Evolutionary conservation across 2,113 vertebrate species (phyloP).

Genomic region (Callospermophilus lateralis): DNA sequence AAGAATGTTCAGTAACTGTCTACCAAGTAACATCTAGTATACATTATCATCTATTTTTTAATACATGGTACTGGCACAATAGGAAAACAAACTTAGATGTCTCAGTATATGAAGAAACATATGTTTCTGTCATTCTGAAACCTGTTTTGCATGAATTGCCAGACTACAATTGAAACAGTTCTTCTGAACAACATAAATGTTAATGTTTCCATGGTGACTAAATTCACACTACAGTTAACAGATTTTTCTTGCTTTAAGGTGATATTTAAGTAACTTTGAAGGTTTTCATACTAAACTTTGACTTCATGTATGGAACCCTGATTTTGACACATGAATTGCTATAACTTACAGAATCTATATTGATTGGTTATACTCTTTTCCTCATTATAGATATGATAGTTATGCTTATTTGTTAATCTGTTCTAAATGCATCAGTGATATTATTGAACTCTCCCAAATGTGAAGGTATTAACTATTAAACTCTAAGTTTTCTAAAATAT

Average conservation of each 20-base stretch:
- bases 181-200: conserved; percentile 17
- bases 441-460: not conserved
- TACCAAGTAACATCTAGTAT: not conserved
- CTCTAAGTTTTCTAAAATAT: not conserved
- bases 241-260: conserved; percentile 59
- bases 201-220: conserved; percentile 67
- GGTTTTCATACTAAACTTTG: not conserved
- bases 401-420: not conserved
- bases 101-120: conserved; percentile 18
- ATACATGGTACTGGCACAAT: not conserved
- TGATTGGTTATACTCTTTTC: not conserved
- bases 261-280: conserved; percentile 53
- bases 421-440: not conserved
- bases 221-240: conserved; percentile 14
- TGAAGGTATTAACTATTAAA: not conserved
- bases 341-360: not conserved
- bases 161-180: conserved; percentile 56
- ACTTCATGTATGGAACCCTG: not conserved
- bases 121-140: conserved; percentile 54
- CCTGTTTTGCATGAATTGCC: conserved; percentile 37
- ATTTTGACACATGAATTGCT: not conserved
- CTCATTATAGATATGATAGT: not conserved
- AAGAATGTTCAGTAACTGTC: not conserved
- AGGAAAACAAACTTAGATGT: not conserved
- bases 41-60: not conserved